Evolutionary conservation across 2,113 vertebrate species (phyloP).

Genomic region (Erythrocercus mccallii): DNA sequence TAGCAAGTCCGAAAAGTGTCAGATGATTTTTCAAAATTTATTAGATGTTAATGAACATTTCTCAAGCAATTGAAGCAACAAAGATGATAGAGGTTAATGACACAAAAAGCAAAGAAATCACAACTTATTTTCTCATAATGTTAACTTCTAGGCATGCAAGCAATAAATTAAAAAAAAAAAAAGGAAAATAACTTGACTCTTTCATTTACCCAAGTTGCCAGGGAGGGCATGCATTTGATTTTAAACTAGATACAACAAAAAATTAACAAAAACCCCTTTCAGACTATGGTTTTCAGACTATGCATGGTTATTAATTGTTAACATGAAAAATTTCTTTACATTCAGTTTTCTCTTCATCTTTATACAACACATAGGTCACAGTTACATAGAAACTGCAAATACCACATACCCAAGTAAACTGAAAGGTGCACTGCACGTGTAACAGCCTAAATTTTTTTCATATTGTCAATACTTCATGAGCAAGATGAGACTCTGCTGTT

Average conservation of each 20-base stretch:
- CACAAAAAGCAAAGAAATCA: background rate
- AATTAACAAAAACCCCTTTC: background rate
- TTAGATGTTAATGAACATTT: background rate
- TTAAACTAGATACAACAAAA: background rate
- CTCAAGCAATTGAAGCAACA: background rate
- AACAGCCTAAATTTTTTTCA: background rate
- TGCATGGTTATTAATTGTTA: background rate
- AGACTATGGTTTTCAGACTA: background rate
- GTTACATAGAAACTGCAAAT: background rate
- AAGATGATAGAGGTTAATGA: background rate
- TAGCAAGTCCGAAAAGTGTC: background rate
- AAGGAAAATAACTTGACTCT: background rate
- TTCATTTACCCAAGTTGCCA: background rate
- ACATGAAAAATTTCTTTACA: background rate
- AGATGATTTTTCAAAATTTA: background rate
- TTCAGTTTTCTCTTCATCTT: background rate
- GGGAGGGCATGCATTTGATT: background rate
- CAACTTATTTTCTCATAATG: background rate
- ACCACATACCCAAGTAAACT: background rate
- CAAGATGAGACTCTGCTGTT: background rate
- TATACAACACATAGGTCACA: background rate
- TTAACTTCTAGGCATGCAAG: background rate
- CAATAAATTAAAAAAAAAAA: background rate
- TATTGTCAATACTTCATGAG: background rate
- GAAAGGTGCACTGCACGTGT: background rate